These are phyloP conservation scores for Pseudopodoces humilis DNA, from an alignment of 2,113 vertebrate genomes.

Conservation along the genomic window DNA sequence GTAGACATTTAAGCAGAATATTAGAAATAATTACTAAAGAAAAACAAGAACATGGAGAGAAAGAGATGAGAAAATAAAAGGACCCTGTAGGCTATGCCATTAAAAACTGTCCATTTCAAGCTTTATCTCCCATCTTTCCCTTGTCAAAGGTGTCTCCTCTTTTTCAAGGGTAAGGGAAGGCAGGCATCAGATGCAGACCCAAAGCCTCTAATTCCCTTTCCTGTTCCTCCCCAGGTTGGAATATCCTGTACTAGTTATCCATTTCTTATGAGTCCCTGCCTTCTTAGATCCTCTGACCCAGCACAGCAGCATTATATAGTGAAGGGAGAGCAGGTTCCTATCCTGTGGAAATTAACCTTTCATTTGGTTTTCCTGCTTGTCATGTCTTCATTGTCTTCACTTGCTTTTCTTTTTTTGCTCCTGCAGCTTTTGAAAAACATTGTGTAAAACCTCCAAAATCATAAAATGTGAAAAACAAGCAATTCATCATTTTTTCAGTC, in stretches of 20 bases:
- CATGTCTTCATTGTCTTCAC: neutral
- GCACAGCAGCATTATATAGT: neutral
- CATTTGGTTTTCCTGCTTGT: neutral
- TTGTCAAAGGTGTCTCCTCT: neutral
- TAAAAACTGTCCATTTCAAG: neutral
- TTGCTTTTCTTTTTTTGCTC: neutral
- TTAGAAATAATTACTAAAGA: neutral
- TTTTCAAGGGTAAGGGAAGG: neutral
- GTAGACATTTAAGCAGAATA: neutral
- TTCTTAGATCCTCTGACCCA: neutral
- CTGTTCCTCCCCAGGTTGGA: neutral
- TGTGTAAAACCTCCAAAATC: neutral
- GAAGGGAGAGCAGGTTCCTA: neutral
- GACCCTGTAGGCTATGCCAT: neutral
- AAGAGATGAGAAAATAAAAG: neutral
- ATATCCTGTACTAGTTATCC: neutral
- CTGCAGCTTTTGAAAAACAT: neutral
- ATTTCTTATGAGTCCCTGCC: neutral
- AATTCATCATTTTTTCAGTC: neutral
- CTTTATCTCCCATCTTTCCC: neutral
- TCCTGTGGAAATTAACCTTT: neutral
- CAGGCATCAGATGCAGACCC: neutral
- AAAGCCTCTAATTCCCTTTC: neutral
- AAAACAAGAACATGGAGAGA: neutral
- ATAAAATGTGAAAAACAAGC: neutral